Evolutionary conservation across 64 coral and sea anemone species (phyloP).

Genomic region (Montipora capricornis): DNA sequence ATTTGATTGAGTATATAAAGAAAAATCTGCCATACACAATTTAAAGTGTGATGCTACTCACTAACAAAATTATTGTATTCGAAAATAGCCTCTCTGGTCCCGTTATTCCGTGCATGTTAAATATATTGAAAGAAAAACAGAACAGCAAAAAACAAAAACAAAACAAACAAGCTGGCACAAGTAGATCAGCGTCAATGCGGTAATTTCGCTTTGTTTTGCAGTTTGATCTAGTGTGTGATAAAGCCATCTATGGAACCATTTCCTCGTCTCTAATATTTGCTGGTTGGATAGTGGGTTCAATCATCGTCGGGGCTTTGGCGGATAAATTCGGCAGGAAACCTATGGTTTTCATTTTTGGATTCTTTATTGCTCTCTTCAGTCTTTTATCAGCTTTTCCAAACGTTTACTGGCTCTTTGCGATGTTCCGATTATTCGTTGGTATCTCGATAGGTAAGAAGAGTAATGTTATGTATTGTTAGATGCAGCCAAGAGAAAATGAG

Average conservation of each 20-base stretch:
- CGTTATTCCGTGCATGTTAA: too few relatives aligned
- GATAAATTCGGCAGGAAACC: constrained; percentile 72
- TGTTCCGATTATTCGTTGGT: constrained; percentile 66
- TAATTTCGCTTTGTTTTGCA: neutral
- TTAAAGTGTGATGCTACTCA: too few relatives aligned
- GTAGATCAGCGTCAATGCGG: too few relatives aligned
- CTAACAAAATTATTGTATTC: too few relatives aligned
- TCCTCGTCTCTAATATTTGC: constrained; percentile 60
- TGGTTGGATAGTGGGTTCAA: constrained; percentile 44
- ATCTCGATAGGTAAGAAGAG: constrained; percentile 50
- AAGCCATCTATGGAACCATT: constrained; percentile 48
- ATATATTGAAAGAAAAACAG: too few relatives aligned
- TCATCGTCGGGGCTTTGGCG: constrained; percentile 25
- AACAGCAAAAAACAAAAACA: too few relatives aligned
- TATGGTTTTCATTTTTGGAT: constrained; percentile 48
- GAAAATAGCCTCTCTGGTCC: too few relatives aligned
- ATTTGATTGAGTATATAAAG: too few relatives aligned
- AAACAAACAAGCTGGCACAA: too few relatives aligned
- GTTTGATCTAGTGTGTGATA: constrained; percentile 70
- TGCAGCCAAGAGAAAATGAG: too few relatives aligned
- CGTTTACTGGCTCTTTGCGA: constrained; percentile 62
- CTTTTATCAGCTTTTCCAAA: constrained; percentile 51
- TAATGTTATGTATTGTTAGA: neutral
- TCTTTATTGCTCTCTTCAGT: constrained; percentile 41
- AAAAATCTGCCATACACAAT: too few relatives aligned